Evolutionary conservation across 2,113 vertebrate genomes (phyloP), one percentile per base, ranked within the genome.

Genomic region (Myrmophylax atrothorax): DNA sequence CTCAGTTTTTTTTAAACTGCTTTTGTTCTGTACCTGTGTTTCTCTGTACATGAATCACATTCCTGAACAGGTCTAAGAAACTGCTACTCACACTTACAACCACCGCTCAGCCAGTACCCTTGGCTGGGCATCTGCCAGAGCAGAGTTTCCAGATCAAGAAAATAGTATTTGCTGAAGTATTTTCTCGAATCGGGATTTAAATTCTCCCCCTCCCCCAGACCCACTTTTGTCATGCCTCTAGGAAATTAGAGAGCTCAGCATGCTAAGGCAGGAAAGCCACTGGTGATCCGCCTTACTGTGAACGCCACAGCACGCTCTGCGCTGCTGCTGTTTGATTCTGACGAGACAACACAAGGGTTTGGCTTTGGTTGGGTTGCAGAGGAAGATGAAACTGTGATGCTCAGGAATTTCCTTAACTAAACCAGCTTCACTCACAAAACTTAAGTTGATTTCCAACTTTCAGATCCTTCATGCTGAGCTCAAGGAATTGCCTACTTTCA

Each of bases 271-370:
- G 35, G 33, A 72, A 87, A 90, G 33, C 20, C 47, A 11, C 55
- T 3, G 11, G 47, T 28, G 84, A 84, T 28, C 29, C 0, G 0
- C 35, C 56, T 88, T 11, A 24, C 25, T 5, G 23, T 40, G 59
- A 23, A 37, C 0, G 0, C 33, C 38, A 14, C 25, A 58, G 58
- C 33, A 37, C 44, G 46, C 74, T 52, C 40, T 28, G 72, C 25
- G 1, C 14, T 17, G 83, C 47, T 76, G 80, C 37, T 31, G 11
- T n/a, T 38, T 20, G 29, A 62, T 56, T 52, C 56, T 10, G 17
- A 33, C 58, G 47, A 42, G 37, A 40, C 0, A 1, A 28, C 24
- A 26, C 4, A 4, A 62, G 12, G 33, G 13, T 31, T 92, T 0
- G 0, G 20, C 14, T 77, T 40, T 9, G 53, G 40, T 33, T 81